A percentile compares a stretch with the other conserved stretches of the same genome.
Conservation (phyloP, 2,113 vertebrate genomes). For the Sigmodon hispidus region DNA sequence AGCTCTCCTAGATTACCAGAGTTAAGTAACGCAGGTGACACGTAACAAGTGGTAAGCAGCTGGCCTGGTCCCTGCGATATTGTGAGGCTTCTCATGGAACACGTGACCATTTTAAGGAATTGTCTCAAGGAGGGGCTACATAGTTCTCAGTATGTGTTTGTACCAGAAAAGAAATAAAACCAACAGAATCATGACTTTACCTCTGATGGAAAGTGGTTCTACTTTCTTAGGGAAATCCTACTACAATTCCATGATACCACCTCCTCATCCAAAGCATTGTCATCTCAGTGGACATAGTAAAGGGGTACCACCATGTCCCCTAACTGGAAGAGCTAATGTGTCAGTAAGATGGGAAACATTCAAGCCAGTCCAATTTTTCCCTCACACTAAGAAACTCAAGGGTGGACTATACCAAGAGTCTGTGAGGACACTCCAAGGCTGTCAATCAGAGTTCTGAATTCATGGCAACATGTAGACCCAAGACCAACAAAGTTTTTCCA, state of each 20-base stretch:
- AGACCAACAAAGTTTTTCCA: conserved; percentile 64
- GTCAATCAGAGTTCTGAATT: conserved; percentile 41
- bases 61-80: not conserved
- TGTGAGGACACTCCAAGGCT: not conserved
- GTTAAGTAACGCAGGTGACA: no score
- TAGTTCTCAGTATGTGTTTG: not conserved
- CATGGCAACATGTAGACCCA: not conserved
- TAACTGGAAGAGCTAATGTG: not conserved
- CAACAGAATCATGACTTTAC: not conserved
- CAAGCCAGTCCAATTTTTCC: not conserved
- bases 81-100: not conserved
- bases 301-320: not conserved
- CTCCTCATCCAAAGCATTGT: not conserved
- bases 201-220: not conserved
- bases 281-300: not conserved
- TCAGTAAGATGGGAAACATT: not conserved
- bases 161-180: not conserved
- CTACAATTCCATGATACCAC: not conserved
- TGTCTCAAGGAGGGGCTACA: not conserved
- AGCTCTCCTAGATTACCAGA: not conserved
- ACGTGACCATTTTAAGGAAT: not conserved
- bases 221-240: conserved; percentile 8
- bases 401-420: not conserved
- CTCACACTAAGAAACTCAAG: not conserved
- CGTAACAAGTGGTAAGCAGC: not conserved